Evolutionary conservation across 2,113 vertebrate species (phyloP).

Genomic region (Oreamnos americanus): DNA sequence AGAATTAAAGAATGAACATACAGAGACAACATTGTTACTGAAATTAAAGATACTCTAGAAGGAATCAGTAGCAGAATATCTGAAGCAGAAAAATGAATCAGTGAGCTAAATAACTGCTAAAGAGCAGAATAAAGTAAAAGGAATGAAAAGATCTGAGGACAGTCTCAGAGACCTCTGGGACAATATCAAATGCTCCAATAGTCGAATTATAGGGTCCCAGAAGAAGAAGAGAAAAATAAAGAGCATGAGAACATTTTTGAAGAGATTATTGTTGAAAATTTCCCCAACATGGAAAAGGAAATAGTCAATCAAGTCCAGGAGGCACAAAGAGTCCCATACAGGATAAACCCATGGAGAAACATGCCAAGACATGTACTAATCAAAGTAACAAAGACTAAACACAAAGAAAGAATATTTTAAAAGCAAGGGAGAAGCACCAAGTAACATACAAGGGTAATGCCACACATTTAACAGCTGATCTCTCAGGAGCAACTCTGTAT

Average conservation of each 20-base stretch:
- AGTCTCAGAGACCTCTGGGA: background rate
- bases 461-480: background rate
- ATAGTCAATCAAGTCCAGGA: background rate
- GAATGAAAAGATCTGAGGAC: background rate
- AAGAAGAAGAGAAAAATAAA: background rate
- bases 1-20: background rate
- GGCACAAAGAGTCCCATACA: background rate
- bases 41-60: background rate
- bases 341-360: background rate
- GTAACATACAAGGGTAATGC: background rate
- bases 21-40: background rate
- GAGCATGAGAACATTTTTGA: background rate
- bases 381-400: background rate
- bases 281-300: background rate
- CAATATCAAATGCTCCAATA: background rate
- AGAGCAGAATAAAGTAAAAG: background rate
- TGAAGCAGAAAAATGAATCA: background rate
- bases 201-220: too few relatives aligned
- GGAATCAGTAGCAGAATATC: background rate
- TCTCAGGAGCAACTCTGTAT: background rate
- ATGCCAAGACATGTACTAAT: background rate
- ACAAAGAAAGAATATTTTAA: background rate
- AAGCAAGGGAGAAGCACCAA: background rate
- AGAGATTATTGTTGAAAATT: fast-evolving
- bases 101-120: background rate